Evolutionary conservation across 2,797 vertebrate genomes (phyloP), one percentile per base, ranked within the genome.

Genomic region (Cuniculus paca): DNA sequence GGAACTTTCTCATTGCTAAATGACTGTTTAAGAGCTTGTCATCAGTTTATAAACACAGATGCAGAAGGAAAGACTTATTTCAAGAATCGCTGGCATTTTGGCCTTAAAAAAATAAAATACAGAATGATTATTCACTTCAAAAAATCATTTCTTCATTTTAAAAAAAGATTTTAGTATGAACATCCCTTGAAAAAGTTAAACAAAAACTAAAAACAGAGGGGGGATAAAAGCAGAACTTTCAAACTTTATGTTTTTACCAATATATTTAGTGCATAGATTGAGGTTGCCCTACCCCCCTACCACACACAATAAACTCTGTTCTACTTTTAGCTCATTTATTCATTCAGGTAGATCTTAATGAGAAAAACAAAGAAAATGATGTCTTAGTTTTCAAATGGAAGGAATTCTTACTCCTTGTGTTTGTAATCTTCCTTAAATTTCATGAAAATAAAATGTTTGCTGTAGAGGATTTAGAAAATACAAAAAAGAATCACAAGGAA

Each of bases 31-130:
- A 92, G 87, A 93, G 68, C 50, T 82, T 90, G 91, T 94, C 65
- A 87, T 90, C 96, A 60, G 77, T 79, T 86, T 95, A 97, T 95
- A 94, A 96, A 92, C 61, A 86, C 13, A 95, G 80, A 91, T 58
- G n/a, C 34, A 48, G 80, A 85, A 91, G 70, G 61, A 86, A 42
- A 95, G 82, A 78, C 87, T 92, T 45, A 31, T 91, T 95, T 96
- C 84, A 70, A 88, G 82, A 90, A 96, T 58, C 0, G 10, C 52
- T 48, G 78, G 93, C 28, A 56, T 96, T 95, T 77, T 63, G 77
- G 60, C 42, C 31, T 81, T 83, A 58, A 87, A 60, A 89, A 80
- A 77, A 86, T 56, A 90, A 96, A 87, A 85, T 16, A 75, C 78
- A 70, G 52, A 80, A 61, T 52, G 77, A 88, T 81, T 65, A 77